phyloP scores from a whole-genome alignment of 2,797 vertebrate species.

The Phoebastria nigripes region DNA sequence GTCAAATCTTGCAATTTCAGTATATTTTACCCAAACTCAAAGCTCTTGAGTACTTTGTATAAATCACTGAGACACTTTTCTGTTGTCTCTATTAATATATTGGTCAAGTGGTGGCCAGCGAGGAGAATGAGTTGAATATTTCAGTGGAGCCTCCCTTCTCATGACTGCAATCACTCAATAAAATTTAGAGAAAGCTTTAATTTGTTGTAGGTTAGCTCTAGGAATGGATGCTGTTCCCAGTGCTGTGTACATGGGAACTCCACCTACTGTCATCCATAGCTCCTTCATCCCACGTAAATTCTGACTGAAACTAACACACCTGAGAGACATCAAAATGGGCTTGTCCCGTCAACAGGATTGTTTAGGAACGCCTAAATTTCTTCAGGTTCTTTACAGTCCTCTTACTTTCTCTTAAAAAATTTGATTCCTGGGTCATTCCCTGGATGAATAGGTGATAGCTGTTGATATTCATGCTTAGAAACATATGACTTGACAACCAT shows the following conservation, averaged over 20 bases:
- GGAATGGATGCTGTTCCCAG: neutral
- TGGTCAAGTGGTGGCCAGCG: neutral
- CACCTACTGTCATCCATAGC: neutral
- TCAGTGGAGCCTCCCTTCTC: neutral
- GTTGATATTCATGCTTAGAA: neutral
- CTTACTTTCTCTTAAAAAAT: neutral
- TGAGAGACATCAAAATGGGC: fast-evolving
- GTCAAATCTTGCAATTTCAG: neutral
- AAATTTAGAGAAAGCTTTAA: neutral
- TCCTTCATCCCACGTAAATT: neutral
- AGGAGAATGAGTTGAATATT: neutral
- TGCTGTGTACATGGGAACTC: fast-evolving
- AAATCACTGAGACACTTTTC: neutral
- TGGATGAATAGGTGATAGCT: fast-evolving
- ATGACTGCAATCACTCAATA: neutral
- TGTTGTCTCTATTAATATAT: neutral
- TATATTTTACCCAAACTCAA: neutral
- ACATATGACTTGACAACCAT: neutral
- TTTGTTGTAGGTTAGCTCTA: fast-evolving
- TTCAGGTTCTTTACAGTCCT: neutral
- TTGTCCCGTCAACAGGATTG: neutral
- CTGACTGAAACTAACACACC: neutral
- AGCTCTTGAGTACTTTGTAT: neutral
- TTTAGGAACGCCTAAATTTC: neutral
- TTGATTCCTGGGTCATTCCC: neutral